phyloP scores from a whole-genome alignment of 2,888 invertebrate genomes.

The Bombyx huttoni region DNA sequence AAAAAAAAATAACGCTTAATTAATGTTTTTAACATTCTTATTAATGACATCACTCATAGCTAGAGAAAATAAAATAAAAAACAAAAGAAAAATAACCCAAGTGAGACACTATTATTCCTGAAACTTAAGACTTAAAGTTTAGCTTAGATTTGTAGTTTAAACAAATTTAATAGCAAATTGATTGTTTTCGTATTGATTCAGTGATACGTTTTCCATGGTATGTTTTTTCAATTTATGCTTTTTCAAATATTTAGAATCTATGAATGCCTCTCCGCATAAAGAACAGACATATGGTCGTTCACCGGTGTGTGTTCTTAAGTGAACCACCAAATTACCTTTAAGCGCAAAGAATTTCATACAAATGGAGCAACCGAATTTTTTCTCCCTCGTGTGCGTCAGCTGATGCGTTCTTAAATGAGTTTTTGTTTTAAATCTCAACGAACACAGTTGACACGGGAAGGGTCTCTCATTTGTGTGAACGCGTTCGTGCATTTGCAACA shows the following conservation, averaged over 20 bases:
- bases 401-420: slow-evolving; percentile 65
- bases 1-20: neutral
- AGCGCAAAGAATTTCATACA: slow-evolving; percentile 69
- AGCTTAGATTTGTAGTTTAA: neutral
- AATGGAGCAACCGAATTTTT: slow-evolving; percentile 66
- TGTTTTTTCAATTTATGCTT: slow-evolving; percentile 65
- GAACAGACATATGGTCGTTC: slow-evolving; percentile 62
- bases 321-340: slow-evolving; percentile 65
- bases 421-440: slow-evolving; percentile 60
- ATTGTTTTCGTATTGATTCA: slow-evolving; percentile 41
- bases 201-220: slow-evolving; percentile 49
- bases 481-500: slow-evolving; percentile 64
- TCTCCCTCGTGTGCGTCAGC: slow-evolving; percentile 63
- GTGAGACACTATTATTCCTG: too few relatives aligned
- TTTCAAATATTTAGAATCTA: slow-evolving; percentile 67
- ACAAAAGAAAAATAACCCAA: neutral
- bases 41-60: neutral
- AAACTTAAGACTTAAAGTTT: too few relatives aligned
- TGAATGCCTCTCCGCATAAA: slow-evolving; percentile 59
- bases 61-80: neutral
- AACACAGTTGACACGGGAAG: slow-evolving; percentile 54
- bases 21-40: neutral
- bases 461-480: slow-evolving; percentile 66
- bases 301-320: slow-evolving; percentile 64
- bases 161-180: neutral